Evolutionary conservation across 2,113 vertebrate species (phyloP), one percentile per base, ranked within the genome.

Genomic region (Serinus canaria): DNA sequence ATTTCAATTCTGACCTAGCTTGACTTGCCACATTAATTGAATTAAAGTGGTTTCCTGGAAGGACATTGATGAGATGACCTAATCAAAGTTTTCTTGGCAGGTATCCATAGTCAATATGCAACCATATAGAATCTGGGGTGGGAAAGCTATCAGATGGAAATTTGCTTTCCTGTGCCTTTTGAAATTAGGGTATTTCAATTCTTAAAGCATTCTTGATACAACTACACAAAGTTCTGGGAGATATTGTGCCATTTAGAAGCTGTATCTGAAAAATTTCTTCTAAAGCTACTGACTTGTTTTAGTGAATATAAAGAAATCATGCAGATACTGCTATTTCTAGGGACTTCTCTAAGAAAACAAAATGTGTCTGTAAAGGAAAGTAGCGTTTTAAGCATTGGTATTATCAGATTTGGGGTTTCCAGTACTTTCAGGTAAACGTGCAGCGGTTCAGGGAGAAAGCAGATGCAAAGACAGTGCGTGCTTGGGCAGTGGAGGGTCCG

Each of bases 1-100:
- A 95, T 93, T 96, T 92, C 91, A 96, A 91, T 95, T 87, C 62
- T 96, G 90, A 89, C 55, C 83, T 90, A 77, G 68, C 20, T 59
- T 96, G 95, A 96, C 91, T 91, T 90, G 63, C 52, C 76, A 91
- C 90, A 91, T 91, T 92, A 97, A 97, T 92, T 95, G 94, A 96
- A 95, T 94, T 82, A 85, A 97, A 96, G 95, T 92, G 78, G 62
- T 94, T 96, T 97, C 97, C 91, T 93, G 92, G 90, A 97, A 96
- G 94, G 87, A 90, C 80, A 41, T 80, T 82, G 92, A 97, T 76
- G 75, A 91, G 76, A 96, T 79, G 82, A 95, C 73, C 83, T 96
- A 95, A 64, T n/a, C 79, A 78, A 81, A 77, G 13, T 79, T 79
- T 67, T 35, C 80, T 87, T 97, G 96, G 91, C 87, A 87, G 35